A percentile compares a stretch with the other conserved stretches of the same genome.
Conservation (phyloP, 1,140 invertebrate species). For the Musca vetustissima region DNA sequence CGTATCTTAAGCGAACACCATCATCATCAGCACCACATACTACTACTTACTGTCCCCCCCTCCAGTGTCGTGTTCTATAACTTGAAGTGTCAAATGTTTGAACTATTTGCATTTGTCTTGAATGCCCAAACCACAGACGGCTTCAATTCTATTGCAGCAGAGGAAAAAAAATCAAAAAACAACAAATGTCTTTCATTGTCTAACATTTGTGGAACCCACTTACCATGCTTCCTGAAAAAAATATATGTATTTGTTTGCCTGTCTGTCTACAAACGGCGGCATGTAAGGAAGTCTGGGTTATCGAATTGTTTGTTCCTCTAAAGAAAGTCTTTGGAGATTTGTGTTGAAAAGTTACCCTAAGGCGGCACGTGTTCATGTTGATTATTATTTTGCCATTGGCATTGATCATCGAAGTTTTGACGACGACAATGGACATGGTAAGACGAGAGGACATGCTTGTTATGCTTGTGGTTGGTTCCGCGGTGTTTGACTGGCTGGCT, state of each 20-base stretch:
- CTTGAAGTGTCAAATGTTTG: slow-evolving; percentile 20
- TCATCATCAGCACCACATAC: too few species aligned
- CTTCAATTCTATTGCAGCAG: background rate
- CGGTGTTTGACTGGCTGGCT: too few species aligned
- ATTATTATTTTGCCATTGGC: slow-evolving; percentile 23
- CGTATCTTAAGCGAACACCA: background rate
- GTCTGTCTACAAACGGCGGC: background rate
- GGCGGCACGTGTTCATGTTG: slow-evolving; percentile 24
- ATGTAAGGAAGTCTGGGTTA: too few species aligned
- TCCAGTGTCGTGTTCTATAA: slow-evolving; percentile 16
- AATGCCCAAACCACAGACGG: background rate
- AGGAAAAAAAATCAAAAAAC: background rate
- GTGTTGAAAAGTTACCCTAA: background rate
- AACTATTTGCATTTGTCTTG: slow-evolving; percentile 23
- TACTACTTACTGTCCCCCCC: too few species aligned
- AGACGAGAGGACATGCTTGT: background rate
- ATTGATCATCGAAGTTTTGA: slow-evolving; percentile 13
- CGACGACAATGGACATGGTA: slow-evolving; percentile 1
- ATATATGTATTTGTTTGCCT: background rate
- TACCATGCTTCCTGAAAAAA: too few species aligned
- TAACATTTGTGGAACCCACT: too few species aligned
- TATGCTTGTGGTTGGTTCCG: too few species aligned
- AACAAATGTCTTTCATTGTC: slow-evolving; percentile 4
- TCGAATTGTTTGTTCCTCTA: too few species aligned
- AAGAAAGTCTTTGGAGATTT: too few species aligned